Conservation (phyloP, 2,888 invertebrate species). For the Linnaemya tessellans region DNA sequence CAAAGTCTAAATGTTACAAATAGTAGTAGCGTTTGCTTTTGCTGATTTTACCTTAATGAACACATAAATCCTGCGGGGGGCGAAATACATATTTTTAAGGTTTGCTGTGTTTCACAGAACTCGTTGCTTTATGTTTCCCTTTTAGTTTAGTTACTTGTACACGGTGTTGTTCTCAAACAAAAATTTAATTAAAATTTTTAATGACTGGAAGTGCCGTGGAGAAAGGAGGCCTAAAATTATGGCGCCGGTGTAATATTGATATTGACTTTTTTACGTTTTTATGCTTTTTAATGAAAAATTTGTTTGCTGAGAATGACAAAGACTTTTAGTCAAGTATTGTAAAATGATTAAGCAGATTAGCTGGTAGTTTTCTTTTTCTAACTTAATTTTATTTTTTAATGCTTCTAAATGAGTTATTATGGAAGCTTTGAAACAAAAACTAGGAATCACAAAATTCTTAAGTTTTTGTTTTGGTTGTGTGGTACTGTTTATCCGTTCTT, state of each 20-base stretch:
- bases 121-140: slow-evolving; percentile 1
- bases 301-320: slow-evolving; percentile 9
- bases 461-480: too few relatives aligned
- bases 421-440: not conserved
- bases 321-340: not conserved
- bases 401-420: not conserved
- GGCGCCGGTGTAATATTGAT: not conserved
- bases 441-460: too few relatives aligned
- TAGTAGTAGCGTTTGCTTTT: not conserved
- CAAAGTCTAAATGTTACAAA: slow-evolving; percentile 15
- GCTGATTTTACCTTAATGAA: slow-evolving; percentile 46
- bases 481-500: too few relatives aligned
- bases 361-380: not conserved
- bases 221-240: not conserved
- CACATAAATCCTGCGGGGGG: not conserved
- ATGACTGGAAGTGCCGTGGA: not conserved
- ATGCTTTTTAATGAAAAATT: not conserved
- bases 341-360: not conserved
- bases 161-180: not conserved
- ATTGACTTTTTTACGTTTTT: not conserved
- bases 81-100: slow-evolving; percentile 1
- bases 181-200: slow-evolving; percentile 54
- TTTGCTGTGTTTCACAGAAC: slow-evolving; percentile 4
- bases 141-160: not conserved
- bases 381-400: not conserved